Evolutionary conservation across 30 jellyfish, hydroid and myxozoan genomes (phyloP).

Genomic region (Cassiopea xamachana): DNA sequence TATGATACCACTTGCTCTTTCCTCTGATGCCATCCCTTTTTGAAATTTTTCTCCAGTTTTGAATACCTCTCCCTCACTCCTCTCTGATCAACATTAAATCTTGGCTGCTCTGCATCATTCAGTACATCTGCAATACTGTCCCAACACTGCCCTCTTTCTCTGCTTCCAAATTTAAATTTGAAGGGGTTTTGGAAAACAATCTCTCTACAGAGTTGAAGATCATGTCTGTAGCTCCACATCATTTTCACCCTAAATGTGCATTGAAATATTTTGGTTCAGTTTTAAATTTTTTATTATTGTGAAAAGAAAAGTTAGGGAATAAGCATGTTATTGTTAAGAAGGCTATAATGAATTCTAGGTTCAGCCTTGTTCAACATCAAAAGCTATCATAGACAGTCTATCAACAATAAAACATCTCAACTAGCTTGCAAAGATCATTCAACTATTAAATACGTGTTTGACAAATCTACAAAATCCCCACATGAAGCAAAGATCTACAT

Average conservation of each 20-base stretch:
- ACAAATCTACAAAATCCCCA: background rate
- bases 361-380: background rate
- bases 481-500: background rate
- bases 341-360: background rate
- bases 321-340: background rate
- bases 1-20: constrained; percentile 22
- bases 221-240: constrained; percentile 30
- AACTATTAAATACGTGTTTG: background rate
- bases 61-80: constrained; percentile 41
- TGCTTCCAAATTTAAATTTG: constrained; percentile 13
- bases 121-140: constrained; percentile 15
- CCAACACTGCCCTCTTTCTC: constrained; percentile 33
- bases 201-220: constrained; percentile 2
- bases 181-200: background rate
- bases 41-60: constrained; percentile 16
- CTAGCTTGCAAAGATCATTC: background rate
- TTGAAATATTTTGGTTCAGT: background rate
- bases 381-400: background rate
- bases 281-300: no score
- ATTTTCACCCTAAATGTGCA: background rate
- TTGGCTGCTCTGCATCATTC: constrained; percentile 9
- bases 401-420: background rate
- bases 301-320: background rate
- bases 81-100: constrained; percentile 18
- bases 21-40: constrained; percentile 2